Evolutionary conservation across 2,888 invertebrate genomes (phyloP), one percentile per base, ranked within the genome.

Genomic region (Orchestes rusci): DNA sequence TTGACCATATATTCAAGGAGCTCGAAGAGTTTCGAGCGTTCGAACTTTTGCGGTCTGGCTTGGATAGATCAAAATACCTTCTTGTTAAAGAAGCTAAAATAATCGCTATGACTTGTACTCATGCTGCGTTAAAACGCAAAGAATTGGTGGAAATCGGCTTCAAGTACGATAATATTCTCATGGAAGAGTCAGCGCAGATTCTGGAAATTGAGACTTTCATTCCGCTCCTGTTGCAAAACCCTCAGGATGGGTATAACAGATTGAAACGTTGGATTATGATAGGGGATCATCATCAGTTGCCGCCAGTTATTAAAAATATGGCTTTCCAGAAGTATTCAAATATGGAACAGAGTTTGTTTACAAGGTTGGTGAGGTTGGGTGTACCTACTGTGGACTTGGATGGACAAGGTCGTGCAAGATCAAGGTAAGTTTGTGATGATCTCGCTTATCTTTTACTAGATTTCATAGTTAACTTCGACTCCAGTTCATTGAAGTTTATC

Each of bases 211-310:
- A 99, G 70, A 99, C 99, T 0, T 99, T 99, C 67, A 99, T 99
- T 58, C 99, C 99, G 0, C 74, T 99, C 10, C 74, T 99, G 2
- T 75, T 99, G n/a, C 99, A 99, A 73, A 97, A 97, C 70, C 96
- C 97, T 0, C 84, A 95, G 66, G 95, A 99, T 65, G 96, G 95
- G 0, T 84, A 83, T 55, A 96, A 94, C 63, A 77, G 97, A 0
- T 73, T 99, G 47, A 99, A 99, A 69, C 78, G 99, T 12, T 99
- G 99, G 97, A 96, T 99, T 58, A 99, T 99, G 99, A 99, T 99
- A 60, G 99, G 99, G 0, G 97, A 90, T 71, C 99, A 99, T 69
- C 95, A 99, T 70, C 99, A 99, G 70, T 73, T 99, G 56, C 99
- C 99, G 0, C 99, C 99, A 0, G 96, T 99, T 8, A 96, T 99